Evolutionary conservation across 2,797 vertebrate genomes (phyloP).

Genomic region (Fundulus diaphanus): DNA sequence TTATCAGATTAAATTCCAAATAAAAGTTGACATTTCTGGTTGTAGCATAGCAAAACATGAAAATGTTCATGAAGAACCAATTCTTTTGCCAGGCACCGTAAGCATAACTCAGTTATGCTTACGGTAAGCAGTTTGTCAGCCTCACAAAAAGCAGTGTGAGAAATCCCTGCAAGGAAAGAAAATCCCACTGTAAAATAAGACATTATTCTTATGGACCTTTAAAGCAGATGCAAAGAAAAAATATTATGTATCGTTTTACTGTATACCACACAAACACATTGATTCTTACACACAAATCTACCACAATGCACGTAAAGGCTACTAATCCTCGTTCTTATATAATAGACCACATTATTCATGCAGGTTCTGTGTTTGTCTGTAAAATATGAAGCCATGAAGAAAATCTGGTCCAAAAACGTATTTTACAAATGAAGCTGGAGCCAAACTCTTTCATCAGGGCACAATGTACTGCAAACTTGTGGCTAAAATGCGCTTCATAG

Average conservation of each 20-base stretch:
- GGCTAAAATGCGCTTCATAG: slow-evolving; percentile 40
- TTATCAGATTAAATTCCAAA: no score
- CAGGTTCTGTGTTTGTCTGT: slow-evolving; percentile 3
- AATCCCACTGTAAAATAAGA: slow-evolving; percentile 2
- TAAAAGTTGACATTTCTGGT: no score
- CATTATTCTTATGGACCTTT: slow-evolving; percentile 18
- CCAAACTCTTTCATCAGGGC: slow-evolving; percentile 48
- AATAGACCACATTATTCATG: slow-evolving; percentile 32
- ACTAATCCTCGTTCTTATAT: slow-evolving; percentile 21
- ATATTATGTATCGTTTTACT: slow-evolving; percentile 23
- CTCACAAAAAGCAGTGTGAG: neutral
- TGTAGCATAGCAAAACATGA: no score
- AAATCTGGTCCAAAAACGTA: slow-evolving; percentile 24
- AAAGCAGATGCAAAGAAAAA: slow-evolving; percentile 4
- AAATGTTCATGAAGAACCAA: no score
- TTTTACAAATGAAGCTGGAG: slow-evolving; percentile 44
- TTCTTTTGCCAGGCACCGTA: no score
- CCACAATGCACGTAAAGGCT: slow-evolving; percentile 19
- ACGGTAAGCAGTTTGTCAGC: no score
- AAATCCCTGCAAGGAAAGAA: neutral
- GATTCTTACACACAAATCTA: slow-evolving; percentile 36
- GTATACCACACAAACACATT: slow-evolving; percentile 43
- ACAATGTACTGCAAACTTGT: slow-evolving; percentile 29
- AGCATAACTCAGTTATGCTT: no score
- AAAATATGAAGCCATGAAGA: slow-evolving; percentile 23